phyloP scores from a whole-genome alignment of 2,797 vertebrate species.

The Pelochelys cantorii region DNA sequence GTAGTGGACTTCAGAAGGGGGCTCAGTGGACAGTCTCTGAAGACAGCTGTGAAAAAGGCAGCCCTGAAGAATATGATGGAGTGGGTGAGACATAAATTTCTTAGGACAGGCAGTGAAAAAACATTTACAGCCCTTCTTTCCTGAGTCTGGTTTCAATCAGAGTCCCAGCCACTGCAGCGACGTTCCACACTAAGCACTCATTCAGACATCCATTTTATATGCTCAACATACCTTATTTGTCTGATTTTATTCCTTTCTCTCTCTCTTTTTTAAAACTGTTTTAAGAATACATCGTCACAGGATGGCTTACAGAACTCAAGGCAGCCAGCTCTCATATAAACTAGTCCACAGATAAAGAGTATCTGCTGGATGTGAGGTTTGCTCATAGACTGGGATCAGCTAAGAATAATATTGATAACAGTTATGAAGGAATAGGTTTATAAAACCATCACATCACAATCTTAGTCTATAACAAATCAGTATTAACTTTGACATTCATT shows the following conservation, averaged over 20 bases:
- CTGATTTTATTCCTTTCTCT: slow-evolving; percentile 49
- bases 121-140: slow-evolving; percentile 80
- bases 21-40: slow-evolving; percentile 69
- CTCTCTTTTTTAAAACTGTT: slow-evolving; percentile 48
- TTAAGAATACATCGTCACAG: slow-evolving; percentile 20
- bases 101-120: slow-evolving; percentile 82
- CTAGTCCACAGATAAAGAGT: slow-evolving; percentile 23
- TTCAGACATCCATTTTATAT: slow-evolving; percentile 53
- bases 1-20: slow-evolving; percentile 71
- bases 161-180: slow-evolving; percentile 55
- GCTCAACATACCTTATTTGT: slow-evolving; percentile 56
- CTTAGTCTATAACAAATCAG: slow-evolving; percentile 55
- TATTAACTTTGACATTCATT: slow-evolving; percentile 73
- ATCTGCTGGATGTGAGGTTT: slow-evolving; percentile 29
- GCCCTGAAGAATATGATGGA: slow-evolving; percentile 81
- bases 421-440: slow-evolving; percentile 62
- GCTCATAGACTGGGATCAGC: slow-evolving; percentile 25
- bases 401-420: slow-evolving; percentile 59
- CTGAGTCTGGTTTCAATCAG: slow-evolving; percentile 85
- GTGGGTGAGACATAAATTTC: slow-evolving; percentile 85
- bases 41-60: slow-evolving; percentile 77
- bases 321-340: slow-evolving; percentile 45
- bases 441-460: slow-evolving; percentile 65
- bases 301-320: slow-evolving; percentile 49
- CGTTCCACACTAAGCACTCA: slow-evolving; percentile 25